These are phyloP conservation scores for Montipora capricornis DNA, from an alignment of 64 coral and sea anemone species.

Conservation along the genomic window DNA sequence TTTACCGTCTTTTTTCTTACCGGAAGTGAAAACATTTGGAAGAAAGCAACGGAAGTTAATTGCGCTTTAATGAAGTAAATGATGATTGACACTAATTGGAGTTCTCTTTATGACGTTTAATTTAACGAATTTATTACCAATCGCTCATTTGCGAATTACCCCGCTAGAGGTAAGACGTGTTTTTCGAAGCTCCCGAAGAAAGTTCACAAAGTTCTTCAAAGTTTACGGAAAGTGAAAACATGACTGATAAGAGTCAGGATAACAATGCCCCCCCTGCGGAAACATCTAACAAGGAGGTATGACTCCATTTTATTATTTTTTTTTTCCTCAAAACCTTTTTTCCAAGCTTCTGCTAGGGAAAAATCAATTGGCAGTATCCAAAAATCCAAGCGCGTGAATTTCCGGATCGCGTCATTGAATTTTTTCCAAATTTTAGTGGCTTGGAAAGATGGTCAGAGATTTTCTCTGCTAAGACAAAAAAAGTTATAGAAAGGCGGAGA, in stretches of 20 bases:
- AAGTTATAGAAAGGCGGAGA: background rate
- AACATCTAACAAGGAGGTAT: slow-evolving; percentile 22
- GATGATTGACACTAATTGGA: background rate
- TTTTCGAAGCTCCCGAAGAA: background rate
- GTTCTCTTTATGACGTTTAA: background rate
- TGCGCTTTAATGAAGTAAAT: background rate
- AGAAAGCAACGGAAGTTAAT: background rate
- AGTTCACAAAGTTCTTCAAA: background rate
- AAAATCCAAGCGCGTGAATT: no score
- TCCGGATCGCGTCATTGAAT: no score
- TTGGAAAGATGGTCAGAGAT: background rate
- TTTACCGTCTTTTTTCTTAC: background rate
- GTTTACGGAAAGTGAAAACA: background rate
- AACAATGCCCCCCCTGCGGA: background rate
- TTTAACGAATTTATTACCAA: background rate
- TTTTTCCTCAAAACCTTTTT: background rate
- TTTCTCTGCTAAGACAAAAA: background rate
- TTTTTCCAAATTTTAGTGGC: no score
- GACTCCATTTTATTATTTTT: background rate
- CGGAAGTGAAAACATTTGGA: background rate
- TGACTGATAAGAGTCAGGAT: background rate
- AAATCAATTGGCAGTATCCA: no score
- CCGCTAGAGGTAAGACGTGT: slow-evolving; percentile 8
- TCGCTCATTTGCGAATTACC: slow-evolving; percentile 2
- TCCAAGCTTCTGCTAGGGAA: no score